Base-by-base conservation (phyloP, 2,113 vertebrate genomes). In the Upupa epops region DNA sequence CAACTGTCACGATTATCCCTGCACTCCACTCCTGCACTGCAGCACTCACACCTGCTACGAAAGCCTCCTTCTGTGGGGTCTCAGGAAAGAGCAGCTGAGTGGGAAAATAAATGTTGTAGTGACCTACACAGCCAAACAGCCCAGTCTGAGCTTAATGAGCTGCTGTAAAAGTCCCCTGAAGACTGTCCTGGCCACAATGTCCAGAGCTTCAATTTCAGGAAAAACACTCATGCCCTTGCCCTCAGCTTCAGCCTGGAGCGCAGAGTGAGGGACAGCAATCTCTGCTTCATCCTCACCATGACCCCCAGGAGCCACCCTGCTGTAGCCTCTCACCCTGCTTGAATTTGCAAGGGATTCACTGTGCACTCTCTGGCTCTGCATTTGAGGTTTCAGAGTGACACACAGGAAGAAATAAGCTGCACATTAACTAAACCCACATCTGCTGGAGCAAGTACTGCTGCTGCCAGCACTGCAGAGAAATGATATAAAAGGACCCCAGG, bases 391-490 rank as follows among this genome's bases (percentile, higher is more conserved):
- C 20, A 36, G 71, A 94, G 22, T 89, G 88, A 92, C 64, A 80
- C 24, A 9, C 55, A 69, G 83, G 90, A 86, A 84, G 45, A 90
- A 94, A 90, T 59, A 90, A 25, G 18, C 59, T 65, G n/a, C 22
- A 70, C 51, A 88, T 92, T 89, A 86, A 94, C 90, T 96, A 95
- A 93, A 95, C 79, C 55, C 73, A 82, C 90, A 80, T 84, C 88
- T 93, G 86, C 40, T 76, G 75, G 70, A 66, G 77, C 26, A 94
- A 93, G 90, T 90, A 94, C 16, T 84, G 81, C 80, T 93, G 71
- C 79, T 94, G 79, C 72, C 69, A 83, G 85, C 87, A 74, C 63
- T 73, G 82, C 79, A 83, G 89, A 95, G 68, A 89, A 80, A 88
- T 89, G 2, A 75, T 84, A 78, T 61, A 78, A 95, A 90, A 76